Evolutionary conservation across 1,140 invertebrate genomes (phyloP), one percentile per base, ranked within the genome.

Genomic region (Coboldia fuscipes): DNA sequence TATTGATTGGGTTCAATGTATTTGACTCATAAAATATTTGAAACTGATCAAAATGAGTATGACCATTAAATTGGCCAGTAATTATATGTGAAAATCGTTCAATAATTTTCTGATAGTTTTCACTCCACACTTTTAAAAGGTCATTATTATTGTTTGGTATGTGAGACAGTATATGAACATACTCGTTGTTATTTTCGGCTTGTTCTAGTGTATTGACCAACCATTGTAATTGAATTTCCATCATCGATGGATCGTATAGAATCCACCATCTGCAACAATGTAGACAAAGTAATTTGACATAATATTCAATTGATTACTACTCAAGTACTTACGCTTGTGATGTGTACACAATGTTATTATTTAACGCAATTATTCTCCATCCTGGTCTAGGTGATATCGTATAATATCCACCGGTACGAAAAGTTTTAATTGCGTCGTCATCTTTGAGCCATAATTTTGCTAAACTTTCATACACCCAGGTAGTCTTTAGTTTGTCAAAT

Each of bases 131-230:
- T 20, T 64, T 57, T 24, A 70, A 61, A 45, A 80, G 78, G 37
- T 74, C 68, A 7, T 59, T 45, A n/a, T 65, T 61, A 8, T 76
- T 79, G 2, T 77, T 66, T 0, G 81, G 80, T 31, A 92, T 72
- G 43, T 93, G 88, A 1, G 70, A 69, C 16, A 92, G 49, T 21
- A 93, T 75, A 43, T 89, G 80, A 5, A 86, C 84, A 41, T 67
- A 68, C 45, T 84, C 77, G 2, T 58, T 54, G 7, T 60, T 62
- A 21, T 59, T 44, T 51, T 89, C 84, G 5, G 82, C 76, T 41
- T 68, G 47, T 24, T 68, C 52, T 12, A 90, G 51, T 3, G 69
- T 70, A n/a, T 69, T 44, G 1, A 72, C 62, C 10, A 89, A 47
- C 84, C 83, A 90, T 32, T 70, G 56, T 27, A 89, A 57, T 45